These are phyloP conservation scores for Buceros bicornis DNA, from an alignment of 2,797 vertebrate genomes.

Conservation along the genomic window DNA sequence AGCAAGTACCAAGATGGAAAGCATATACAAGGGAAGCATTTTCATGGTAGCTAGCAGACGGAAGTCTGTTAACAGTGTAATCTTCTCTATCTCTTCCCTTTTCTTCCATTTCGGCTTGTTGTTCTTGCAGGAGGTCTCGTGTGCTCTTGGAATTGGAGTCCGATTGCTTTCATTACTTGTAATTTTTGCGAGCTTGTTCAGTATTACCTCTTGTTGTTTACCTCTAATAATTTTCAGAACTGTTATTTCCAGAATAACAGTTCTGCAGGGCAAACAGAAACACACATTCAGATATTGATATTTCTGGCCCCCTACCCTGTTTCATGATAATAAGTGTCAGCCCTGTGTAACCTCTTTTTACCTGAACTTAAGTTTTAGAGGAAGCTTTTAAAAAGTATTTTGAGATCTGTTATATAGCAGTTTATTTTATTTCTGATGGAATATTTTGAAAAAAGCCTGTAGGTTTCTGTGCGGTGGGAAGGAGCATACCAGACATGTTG, in stretches of 20 bases:
- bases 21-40: neutral
- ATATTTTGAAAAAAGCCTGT: neutral
- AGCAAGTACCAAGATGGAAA: neutral
- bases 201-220: neutral
- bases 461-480: neutral
- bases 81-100: neutral
- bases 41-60: neutral
- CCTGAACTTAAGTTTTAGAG: neutral
- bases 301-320: neutral
- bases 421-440: neutral
- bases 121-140: neutral
- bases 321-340: neutral
- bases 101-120: neutral
- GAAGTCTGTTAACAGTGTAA: neutral
- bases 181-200: neutral
- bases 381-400: neutral
- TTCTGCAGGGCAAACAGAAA: neutral
- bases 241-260: neutral
- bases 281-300: fast-evolving
- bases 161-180: neutral
- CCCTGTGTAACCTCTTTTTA: neutral
- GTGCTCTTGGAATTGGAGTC: neutral
- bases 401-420: neutral
- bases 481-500: too few relatives aligned
- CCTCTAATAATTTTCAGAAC: neutral